These are phyloP conservation scores for Leucoma salicis DNA, from an alignment of 2,888 invertebrate species.

Conservation along the genomic window DNA sequence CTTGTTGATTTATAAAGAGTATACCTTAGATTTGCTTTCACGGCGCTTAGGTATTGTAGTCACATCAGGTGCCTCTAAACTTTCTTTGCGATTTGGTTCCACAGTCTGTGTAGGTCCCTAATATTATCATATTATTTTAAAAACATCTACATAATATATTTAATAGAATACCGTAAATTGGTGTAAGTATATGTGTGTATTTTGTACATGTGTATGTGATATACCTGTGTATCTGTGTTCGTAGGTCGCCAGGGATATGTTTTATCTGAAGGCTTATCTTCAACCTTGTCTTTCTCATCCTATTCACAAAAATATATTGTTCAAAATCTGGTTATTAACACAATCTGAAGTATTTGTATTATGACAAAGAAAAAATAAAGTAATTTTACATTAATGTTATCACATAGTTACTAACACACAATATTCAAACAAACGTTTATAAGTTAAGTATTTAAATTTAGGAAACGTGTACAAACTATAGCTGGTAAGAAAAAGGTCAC, in stretches of 20 bases:
- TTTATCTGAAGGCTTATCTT: conserved; percentile 68
- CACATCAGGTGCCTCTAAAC: conserved; percentile 40
- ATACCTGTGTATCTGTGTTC: conserved; percentile 63
- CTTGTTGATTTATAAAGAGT: not conserved
- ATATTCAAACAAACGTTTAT: conserved; percentile 40
- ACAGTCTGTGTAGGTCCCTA: conserved; percentile 53
- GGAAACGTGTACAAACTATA: too few species aligned
- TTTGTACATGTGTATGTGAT: conserved; percentile 29
- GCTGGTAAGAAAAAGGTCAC: too few species aligned
- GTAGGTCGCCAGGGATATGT: conserved; percentile 69
- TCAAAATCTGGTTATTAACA: conserved; percentile 23
- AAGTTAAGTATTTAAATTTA: too few species aligned
- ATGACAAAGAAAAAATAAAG: too few species aligned
- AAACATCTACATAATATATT: not conserved
- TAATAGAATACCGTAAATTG: not conserved
- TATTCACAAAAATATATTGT: conserved; percentile 62
- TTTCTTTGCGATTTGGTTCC: conserved; percentile 54
- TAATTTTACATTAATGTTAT: conserved; percentile 33
- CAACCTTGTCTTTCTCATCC: conserved; percentile 58
- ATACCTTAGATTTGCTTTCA: conserved; percentile 54
- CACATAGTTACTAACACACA: conserved; percentile 55
- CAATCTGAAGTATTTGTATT: conserved; percentile 7
- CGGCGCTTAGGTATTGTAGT: conserved; percentile 37
- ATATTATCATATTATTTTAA: conserved; percentile 20
- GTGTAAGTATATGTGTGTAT: too few species aligned